phyloP scores from a whole-genome alignment of 2,888 invertebrate genomes.

The Chrysolina americana region DNA sequence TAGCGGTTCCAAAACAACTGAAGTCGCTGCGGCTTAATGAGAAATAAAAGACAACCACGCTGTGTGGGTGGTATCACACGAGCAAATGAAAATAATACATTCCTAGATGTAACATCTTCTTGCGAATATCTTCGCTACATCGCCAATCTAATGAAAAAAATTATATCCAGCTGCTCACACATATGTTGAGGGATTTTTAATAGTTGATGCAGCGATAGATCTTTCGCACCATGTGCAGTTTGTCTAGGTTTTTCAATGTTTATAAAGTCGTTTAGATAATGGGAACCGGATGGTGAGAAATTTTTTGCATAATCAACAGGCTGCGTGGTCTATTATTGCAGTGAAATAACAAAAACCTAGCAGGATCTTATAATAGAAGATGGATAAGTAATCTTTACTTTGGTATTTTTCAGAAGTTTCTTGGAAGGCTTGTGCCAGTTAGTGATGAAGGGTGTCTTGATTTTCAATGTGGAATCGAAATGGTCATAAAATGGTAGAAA shows the following conservation, averaged over 20 bases:
- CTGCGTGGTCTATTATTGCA: not conserved
- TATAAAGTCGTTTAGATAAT: slow-evolving; percentile 22
- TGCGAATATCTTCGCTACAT: slow-evolving; percentile 26
- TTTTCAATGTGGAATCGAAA: too few species aligned
- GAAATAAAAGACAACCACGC: slow-evolving; percentile 1
- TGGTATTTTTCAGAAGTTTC: too few species aligned
- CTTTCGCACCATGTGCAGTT: slow-evolving; percentile 14
- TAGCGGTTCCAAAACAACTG: slow-evolving; percentile 14
- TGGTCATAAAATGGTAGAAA: too few species aligned
- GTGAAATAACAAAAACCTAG: not conserved
- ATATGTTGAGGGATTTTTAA: slow-evolving; percentile 15
- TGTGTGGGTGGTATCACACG: slow-evolving; percentile 26
- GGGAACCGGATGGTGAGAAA: slow-evolving; percentile 19
- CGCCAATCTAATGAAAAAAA: slow-evolving; percentile 26
- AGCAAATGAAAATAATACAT: slow-evolving; percentile 28
- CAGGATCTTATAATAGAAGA: not conserved
- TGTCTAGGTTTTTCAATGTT: slow-evolving; percentile 28
- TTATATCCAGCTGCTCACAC: slow-evolving; percentile 14
- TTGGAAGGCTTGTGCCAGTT: too few species aligned
- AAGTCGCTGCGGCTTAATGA: not conserved
- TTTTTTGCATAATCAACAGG: slow-evolving; percentile 23
- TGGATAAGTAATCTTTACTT: too few species aligned
- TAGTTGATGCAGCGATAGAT: not conserved
- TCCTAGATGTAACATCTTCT: slow-evolving; percentile 16
- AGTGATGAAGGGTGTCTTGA: too few species aligned